Evolutionary conservation across 2,888 invertebrate species (phyloP).

Genomic region (Papilio elwesi): DNA sequence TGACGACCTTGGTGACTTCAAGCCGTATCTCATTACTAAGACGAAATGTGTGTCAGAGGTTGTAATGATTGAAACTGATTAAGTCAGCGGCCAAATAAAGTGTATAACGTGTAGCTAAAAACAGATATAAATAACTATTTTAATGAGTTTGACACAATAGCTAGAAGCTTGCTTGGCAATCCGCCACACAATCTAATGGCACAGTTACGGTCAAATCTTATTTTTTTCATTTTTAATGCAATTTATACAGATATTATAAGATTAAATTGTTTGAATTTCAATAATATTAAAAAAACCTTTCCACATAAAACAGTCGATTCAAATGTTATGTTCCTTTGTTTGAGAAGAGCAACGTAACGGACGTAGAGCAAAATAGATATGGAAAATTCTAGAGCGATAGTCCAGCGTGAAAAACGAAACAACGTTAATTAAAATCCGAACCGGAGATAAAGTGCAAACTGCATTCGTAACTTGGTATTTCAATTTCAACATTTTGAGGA

Average conservation of each 20-base stretch:
- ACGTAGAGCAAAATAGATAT: constrained; percentile 28
- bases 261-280: neutral
- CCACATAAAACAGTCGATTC: constrained; percentile 34
- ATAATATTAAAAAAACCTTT: neutral
- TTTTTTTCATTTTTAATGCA: neutral
- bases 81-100: neutral
- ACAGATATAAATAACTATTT: neutral
- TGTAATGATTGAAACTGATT: constrained; percentile 15
- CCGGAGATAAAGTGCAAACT: constrained; percentile 65
- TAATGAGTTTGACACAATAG: neutral
- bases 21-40: constrained; percentile 20
- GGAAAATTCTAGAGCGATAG: constrained; percentile 45
- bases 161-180: neutral
- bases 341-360: constrained; percentile 28
- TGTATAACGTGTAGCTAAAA: too few relatives aligned
- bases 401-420: constrained; percentile 49
- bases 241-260: too few relatives aligned
- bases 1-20: constrained; percentile 15
- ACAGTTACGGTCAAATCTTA: neutral
- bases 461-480: constrained; percentile 65
- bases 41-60: constrained; percentile 30
- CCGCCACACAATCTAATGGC: neutral
- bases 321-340: constrained; percentile 38
- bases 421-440: constrained; percentile 70
- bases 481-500: constrained; percentile 64